Percentiles rank a stretch among this genome's conserved stretches.
phyloP scores from a whole-genome alignment of 2,797 vertebrate genomes.

The Lagodon rhomboides region DNA sequence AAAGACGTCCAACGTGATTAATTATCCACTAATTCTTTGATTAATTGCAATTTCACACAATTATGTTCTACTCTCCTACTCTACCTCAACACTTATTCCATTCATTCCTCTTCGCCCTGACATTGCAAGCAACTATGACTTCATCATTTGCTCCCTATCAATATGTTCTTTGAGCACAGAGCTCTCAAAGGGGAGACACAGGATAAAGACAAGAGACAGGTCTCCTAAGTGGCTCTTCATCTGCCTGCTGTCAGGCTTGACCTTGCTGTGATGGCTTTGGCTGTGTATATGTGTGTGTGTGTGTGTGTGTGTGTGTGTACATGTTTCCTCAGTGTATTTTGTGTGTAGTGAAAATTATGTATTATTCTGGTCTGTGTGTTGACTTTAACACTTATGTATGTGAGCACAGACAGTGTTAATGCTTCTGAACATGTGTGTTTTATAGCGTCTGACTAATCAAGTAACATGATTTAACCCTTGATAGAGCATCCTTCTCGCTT shows the following conservation, averaged over 20 bases:
- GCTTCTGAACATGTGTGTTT: not conserved
- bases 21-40: slow-evolving; percentile 49
- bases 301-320: slow-evolving; percentile 10
- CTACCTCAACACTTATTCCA: slow-evolving; percentile 36
- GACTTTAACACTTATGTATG: not conserved
- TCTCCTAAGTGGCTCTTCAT: slow-evolving; percentile 77
- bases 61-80: slow-evolving; percentile 42
- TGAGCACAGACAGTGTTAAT: not conserved
- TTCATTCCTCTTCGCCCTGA: slow-evolving; percentile 62
- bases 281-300: slow-evolving; percentile 27
- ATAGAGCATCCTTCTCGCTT: not conserved
- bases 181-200: slow-evolving; percentile 50
- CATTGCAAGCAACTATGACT: slow-evolving; percentile 59
- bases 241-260: slow-evolving; percentile 76
- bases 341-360: slow-evolving; percentile 13
- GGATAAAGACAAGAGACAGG: slow-evolving; percentile 70
- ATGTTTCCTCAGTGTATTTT: slow-evolving; percentile 16
- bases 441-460: not conserved
- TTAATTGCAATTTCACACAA: slow-evolving; percentile 51
- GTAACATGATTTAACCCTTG: not conserved
- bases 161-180: slow-evolving; percentile 55
- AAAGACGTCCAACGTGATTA: slow-evolving; percentile 32
- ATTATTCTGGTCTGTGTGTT: slow-evolving; percentile 1
- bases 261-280: slow-evolving; percentile 71
- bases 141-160: slow-evolving; percentile 72